Evolutionary conservation across 2,888 invertebrate species (phyloP).

Genomic region (Tachina fera): DNA sequence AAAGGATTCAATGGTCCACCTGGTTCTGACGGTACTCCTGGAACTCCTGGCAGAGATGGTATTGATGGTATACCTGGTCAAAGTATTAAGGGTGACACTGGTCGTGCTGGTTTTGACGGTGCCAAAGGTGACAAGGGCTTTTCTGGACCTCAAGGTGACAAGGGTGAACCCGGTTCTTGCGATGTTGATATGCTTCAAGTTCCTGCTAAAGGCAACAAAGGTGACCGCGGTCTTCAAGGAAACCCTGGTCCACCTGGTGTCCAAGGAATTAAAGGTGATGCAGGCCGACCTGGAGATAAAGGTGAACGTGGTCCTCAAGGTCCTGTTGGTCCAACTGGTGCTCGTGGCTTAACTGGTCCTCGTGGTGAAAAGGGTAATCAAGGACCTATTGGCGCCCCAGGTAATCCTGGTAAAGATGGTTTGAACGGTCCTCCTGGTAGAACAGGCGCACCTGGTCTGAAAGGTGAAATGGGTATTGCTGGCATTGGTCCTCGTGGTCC

Average conservation of each 20-base stretch:
- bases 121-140: constrained; percentile 81
- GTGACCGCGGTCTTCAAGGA: constrained; percentile 86
- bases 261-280: constrained; percentile 86
- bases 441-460: constrained; percentile 87
- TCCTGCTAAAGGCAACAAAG: constrained; percentile 85
- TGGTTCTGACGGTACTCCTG: constrained; percentile 89
- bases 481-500: constrained; percentile 86
- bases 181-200: constrained; percentile 82
- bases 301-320: constrained; percentile 86
- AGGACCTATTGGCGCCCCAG: constrained; percentile 91
- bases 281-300: constrained; percentile 86
- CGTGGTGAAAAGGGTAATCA: constrained; percentile 91
- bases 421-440: constrained; percentile 86
- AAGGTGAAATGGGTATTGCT: constrained; percentile 88
- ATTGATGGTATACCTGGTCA: constrained; percentile 87
- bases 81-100: constrained; percentile 90
- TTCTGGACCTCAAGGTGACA: constrained; percentile 84
- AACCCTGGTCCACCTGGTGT: constrained; percentile 85
- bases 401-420: constrained; percentile 87
- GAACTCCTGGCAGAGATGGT: constrained; percentile 87
- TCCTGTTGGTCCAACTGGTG: constrained; percentile 87
- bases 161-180: constrained; percentile 88
- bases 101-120: constrained; percentile 86
- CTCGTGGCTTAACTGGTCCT: constrained; percentile 89
- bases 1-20: constrained; percentile 87